Evolutionary conservation across 2,797 vertebrate genomes (phyloP).

Genomic region (Falco columbarius): DNA sequence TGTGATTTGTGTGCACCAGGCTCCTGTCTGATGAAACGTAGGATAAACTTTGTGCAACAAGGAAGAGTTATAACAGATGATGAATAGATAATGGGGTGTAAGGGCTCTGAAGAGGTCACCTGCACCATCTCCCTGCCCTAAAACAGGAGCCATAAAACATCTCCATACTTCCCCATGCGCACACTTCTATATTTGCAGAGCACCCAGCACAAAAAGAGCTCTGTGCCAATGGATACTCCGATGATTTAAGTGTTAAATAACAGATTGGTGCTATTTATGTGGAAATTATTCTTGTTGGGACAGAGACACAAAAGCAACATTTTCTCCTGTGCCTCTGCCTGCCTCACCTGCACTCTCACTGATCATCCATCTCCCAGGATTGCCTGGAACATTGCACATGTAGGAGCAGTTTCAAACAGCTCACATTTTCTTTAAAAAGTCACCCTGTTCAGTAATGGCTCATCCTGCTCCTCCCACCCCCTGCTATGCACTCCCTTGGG

Average conservation of each 20-base stretch:
- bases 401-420: constrained; percentile 67
- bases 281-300: constrained; percentile 62
- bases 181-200: neutral
- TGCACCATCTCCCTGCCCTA: neutral
- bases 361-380: constrained; percentile 66
- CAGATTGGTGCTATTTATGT: constrained; percentile 46
- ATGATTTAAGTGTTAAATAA: constrained; percentile 65
- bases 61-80: constrained; percentile 7
- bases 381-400: constrained; percentile 56
- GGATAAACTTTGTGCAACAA: neutral
- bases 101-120: constrained; percentile 34
- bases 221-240: neutral
- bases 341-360: constrained; percentile 44
- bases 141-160: constrained; percentile 44
- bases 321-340: constrained; percentile 42
- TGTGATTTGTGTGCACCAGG: neutral
- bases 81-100: constrained; percentile 20
- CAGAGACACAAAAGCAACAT: constrained; percentile 28
- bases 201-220: constrained; percentile 39
- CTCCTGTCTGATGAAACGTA: neutral
- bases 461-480: constrained; percentile 60
- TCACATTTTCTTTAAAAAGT: constrained; percentile 66
- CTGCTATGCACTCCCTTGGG: neutral
- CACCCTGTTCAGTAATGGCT: constrained; percentile 61
- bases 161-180: neutral